A percentile compares a stretch with the other conserved stretches of the same genome.
Conservation (phyloP, 1,140 invertebrate species). For the Linepithema humile region DNA sequence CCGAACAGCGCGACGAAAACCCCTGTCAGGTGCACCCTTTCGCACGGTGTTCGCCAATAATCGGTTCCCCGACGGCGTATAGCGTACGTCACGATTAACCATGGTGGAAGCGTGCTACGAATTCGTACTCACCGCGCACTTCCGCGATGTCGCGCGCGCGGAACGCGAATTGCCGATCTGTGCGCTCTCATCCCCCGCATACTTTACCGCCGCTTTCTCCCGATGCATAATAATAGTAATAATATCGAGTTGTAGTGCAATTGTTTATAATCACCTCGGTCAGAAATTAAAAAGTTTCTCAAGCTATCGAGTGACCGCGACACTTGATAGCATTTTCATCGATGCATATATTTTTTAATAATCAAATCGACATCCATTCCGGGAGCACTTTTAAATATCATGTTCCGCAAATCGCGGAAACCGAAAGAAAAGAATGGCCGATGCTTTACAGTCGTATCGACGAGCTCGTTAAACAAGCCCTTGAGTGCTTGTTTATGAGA, state of each 20-base stretch:
- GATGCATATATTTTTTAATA: too few species aligned
- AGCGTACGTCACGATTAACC: conserved; percentile 55
- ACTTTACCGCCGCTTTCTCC: neutral
- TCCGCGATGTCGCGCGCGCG: conserved; percentile 42
- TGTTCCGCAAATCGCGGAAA: too few species aligned
- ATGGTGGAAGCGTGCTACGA: conserved; percentile 26
- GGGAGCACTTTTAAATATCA: too few species aligned
- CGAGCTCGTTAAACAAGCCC: conserved; percentile 28
- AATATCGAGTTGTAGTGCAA: neutral
- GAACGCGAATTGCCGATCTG: conserved; percentile 42
- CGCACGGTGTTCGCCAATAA: conserved; percentile 80
- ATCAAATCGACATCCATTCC: too few species aligned
- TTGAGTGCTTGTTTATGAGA: neutral
- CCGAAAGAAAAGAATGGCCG: too few species aligned
- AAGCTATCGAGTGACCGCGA: too few species aligned
- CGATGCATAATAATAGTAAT: neutral
- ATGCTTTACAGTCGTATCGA: too few species aligned
- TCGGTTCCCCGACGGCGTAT: conserved; percentile 69
- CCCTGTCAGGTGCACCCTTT: conserved; percentile 79
- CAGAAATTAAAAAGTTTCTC: too few species aligned
- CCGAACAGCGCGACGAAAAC: conserved; percentile 72
- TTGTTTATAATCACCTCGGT: too few species aligned
- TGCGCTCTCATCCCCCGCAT: conserved; percentile 9
- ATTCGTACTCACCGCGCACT: neutral
- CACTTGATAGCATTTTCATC: too few species aligned